Percentiles rank a stretch among this genome's conserved stretches.
These are phyloP conservation scores for Loripinus fragilis DNA, from an alignment of 2,888 invertebrate genomes.

Conservation along the genomic window DNA sequence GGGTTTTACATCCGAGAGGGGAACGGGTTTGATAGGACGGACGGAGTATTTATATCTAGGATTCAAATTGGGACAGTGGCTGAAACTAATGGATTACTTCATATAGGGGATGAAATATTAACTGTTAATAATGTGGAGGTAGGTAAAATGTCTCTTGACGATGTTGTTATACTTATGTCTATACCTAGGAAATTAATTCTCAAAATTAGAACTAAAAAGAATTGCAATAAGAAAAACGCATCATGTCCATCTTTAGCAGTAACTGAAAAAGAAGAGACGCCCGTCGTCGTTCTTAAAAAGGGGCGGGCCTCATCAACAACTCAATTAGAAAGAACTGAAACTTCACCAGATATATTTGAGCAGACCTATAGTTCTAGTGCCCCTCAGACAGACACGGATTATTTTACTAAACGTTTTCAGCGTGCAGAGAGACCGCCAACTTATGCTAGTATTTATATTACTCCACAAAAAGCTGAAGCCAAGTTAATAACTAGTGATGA, in stretches of 20 bases:
- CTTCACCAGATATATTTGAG: constrained; percentile 76
- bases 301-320: constrained; percentile 78
- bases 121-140: constrained; percentile 99
- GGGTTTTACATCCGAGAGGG: constrained; percentile 99
- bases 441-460: constrained; percentile 79
- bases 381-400: constrained; percentile 65
- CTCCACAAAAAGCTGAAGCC: constrained; percentile 78
- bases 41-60: constrained; percentile 98
- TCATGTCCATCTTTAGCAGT: constrained; percentile 78
- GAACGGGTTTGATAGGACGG: constrained; percentile 97
- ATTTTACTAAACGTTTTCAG: constrained; percentile 63
- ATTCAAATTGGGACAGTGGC: constrained; percentile 98
- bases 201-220: constrained; percentile 87
- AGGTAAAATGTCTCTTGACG: constrained; percentile 98
- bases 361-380: constrained; percentile 62
- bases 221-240: constrained; percentile 77
- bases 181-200: constrained; percentile 97
- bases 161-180: constrained; percentile 99
- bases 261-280: constrained; percentile 77
- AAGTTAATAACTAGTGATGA: constrained; percentile 74
- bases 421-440: constrained; percentile 66
- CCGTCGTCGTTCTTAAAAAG: constrained; percentile 81
- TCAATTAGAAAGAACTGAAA: constrained; percentile 79
- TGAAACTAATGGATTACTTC: constrained; percentile 97
- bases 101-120: constrained; percentile 99